These are phyloP conservation scores for Ophion obscuratus DNA, from an alignment of 2,888 invertebrate genomes.

Conservation along the genomic window DNA sequence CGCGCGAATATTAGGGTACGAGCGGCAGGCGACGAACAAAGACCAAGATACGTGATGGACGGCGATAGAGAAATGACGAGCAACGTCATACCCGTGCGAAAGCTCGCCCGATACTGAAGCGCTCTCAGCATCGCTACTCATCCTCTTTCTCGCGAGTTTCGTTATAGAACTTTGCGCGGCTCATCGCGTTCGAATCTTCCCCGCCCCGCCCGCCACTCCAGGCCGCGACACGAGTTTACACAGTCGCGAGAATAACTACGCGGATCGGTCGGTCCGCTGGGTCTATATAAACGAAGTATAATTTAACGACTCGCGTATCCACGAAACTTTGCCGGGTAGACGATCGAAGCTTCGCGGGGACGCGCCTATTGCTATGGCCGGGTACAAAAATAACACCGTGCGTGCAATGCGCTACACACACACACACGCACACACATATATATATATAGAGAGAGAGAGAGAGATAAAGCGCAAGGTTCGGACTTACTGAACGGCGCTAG, in stretches of 20 bases:
- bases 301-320: slow-evolving; percentile 43
- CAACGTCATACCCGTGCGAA: slow-evolving; percentile 36
- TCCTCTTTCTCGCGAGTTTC: slow-evolving; percentile 47
- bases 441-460: neutral
- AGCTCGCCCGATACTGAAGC: slow-evolving; percentile 51
- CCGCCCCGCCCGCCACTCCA: neutral
- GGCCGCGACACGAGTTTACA: slow-evolving; percentile 20
- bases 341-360: slow-evolving; percentile 9
- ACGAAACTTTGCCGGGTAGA: slow-evolving; percentile 23
- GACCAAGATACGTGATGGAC: neutral
- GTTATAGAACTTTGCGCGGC: slow-evolving; percentile 19
- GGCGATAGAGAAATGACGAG: slow-evolving; percentile 5
- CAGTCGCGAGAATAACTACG: slow-evolving; percentile 30
- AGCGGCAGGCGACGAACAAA: slow-evolving; percentile 8
- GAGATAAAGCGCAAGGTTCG: neutral
- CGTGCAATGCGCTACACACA: slow-evolving; percentile 1
- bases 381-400: slow-evolving; percentile 57
- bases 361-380: neutral
- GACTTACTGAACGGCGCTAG: neutral
- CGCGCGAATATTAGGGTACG: neutral
- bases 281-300: slow-evolving; percentile 29
- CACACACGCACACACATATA: neutral
- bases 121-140: slow-evolving; percentile 20
- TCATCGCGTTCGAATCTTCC: neutral
- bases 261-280: slow-evolving; percentile 4